Percentiles rank a stretch among this genome's conserved stretches.
These are phyloP conservation scores for Spilosoma lubricipeda DNA, from an alignment of 2,888 invertebrate species.

Conservation along the genomic window DNA sequence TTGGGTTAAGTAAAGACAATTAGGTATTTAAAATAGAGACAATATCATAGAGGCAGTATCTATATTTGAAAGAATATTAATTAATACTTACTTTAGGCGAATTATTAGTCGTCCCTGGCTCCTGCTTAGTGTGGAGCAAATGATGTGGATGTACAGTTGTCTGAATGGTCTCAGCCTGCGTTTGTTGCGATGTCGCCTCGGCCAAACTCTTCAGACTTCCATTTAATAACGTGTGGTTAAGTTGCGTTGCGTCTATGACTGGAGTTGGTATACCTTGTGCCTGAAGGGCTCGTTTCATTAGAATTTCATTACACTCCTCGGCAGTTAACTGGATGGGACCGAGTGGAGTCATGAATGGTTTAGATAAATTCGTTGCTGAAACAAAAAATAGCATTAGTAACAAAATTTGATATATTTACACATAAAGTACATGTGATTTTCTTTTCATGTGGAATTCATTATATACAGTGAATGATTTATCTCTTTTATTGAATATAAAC, in stretches of 20 bases:
- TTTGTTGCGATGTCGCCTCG: conserved; percentile 72
- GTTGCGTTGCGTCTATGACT: conserved; percentile 81
- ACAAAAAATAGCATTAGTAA: conserved; percentile 27
- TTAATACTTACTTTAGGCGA: conserved; percentile 80
- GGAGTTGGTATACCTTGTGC: conserved; percentile 86
- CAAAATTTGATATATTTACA: not conserved
- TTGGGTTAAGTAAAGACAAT: not conserved
- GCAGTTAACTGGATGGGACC: conserved; percentile 91
- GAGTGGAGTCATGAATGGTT: conserved; percentile 90
- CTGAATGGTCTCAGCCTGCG: conserved; percentile 72
- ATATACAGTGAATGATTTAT: too few relatives aligned
- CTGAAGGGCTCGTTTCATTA: conserved; percentile 91
- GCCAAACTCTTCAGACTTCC: conserved; percentile 77
- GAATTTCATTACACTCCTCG: conserved; percentile 92
- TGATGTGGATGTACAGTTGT: conserved; percentile 79
- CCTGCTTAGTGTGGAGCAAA: conserved; percentile 85
- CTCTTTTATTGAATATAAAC: too few relatives aligned
- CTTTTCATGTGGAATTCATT: too few relatives aligned
- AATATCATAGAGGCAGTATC: not conserved
- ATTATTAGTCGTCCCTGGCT: conserved; percentile 87
- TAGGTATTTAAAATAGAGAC: not conserved
- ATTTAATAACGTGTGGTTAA: conserved; percentile 79
- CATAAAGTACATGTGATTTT: not conserved
- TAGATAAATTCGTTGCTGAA: conserved; percentile 79
- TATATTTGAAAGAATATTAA: not conserved